These are phyloP conservation scores for Eupeodes latifasciatus DNA, from an alignment of 2,888 invertebrate species.

Conservation along the genomic window DNA sequence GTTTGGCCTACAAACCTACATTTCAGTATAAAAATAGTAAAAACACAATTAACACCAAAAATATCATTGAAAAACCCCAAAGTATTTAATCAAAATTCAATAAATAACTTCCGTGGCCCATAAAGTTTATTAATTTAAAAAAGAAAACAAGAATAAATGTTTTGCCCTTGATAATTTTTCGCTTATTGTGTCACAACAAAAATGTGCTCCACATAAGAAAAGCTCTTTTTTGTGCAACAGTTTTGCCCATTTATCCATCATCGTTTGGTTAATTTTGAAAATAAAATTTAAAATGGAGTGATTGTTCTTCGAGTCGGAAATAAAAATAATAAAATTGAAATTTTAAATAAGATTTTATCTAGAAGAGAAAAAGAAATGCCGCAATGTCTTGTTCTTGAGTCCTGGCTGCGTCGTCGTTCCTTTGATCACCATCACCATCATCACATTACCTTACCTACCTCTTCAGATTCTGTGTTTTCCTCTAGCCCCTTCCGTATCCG, in stretches of 20 bases:
- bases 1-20: conserved; percentile 76
- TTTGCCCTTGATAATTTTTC: conserved; percentile 29
- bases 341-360: conserved; percentile 8
- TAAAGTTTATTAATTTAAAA: neutral
- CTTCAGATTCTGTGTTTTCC: conserved; percentile 11
- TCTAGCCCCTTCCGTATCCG: neutral
- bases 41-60: conserved; percentile 53
- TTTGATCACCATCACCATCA: neutral
- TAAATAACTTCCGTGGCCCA: conserved; percentile 22
- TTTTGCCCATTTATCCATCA: conserved; percentile 46
- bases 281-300: conserved; percentile 1
- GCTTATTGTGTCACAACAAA: conserved; percentile 54
- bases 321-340: neutral
- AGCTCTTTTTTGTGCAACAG: conserved; percentile 70
- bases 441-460: conserved; percentile 22
- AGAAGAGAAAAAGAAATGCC: neutral
- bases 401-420: neutral
- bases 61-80: conserved; percentile 34
- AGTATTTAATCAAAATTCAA: conserved; percentile 17
- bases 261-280: conserved; percentile 4
- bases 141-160: conserved; percentile 7
- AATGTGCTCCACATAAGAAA: conserved; percentile 50
- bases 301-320: neutral
- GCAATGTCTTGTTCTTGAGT: conserved; percentile 2
- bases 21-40: conserved; percentile 63